A percentile compares a stretch with the other conserved stretches of the same genome.
Evolutionary conservation across 2,888 invertebrate species (phyloP).

Genomic region (Chaitophorus viminalis): DNA sequence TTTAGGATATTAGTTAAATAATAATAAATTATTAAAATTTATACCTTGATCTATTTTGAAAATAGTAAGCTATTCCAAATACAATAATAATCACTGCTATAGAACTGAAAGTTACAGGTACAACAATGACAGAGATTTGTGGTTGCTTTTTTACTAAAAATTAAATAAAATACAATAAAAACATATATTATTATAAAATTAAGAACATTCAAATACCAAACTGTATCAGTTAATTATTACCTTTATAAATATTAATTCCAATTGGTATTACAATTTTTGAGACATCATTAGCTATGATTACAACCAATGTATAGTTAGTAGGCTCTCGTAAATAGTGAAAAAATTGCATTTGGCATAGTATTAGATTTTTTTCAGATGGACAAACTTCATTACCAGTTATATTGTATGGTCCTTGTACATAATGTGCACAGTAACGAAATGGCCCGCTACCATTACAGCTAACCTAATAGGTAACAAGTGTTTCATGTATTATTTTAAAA

Average conservation of each 20-base stretch:
- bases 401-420: slow-evolving; percentile 72
- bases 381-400: slow-evolving; percentile 80
- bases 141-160: slow-evolving; percentile 76
- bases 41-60: slow-evolving; percentile 82
- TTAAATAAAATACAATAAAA: slow-evolving; percentile 6
- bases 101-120: slow-evolving; percentile 84
- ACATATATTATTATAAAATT: background rate
- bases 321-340: slow-evolving; percentile 77
- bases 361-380: slow-evolving; percentile 61
- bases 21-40: slow-evolving; percentile 61
- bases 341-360: slow-evolving; percentile 73
- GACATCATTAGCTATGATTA: slow-evolving; percentile 82
- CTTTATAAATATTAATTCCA: slow-evolving; percentile 85
- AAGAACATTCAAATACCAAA: background rate
- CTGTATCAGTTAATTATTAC: slow-evolving; percentile 68
- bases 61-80: slow-evolving; percentile 87
- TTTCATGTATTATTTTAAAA: background rate
- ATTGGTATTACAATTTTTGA: slow-evolving; percentile 76
- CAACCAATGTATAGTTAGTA: slow-evolving; percentile 80
- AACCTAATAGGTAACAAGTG: slow-evolving; percentile 64
- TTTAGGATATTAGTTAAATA: background rate
- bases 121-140: slow-evolving; percentile 87
- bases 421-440: slow-evolving; percentile 77
- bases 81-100: slow-evolving; percentile 84
- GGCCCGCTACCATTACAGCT: slow-evolving; percentile 81